Conservation (phyloP, 2,888 invertebrate species). For the Pegoplata infirma region DNA sequence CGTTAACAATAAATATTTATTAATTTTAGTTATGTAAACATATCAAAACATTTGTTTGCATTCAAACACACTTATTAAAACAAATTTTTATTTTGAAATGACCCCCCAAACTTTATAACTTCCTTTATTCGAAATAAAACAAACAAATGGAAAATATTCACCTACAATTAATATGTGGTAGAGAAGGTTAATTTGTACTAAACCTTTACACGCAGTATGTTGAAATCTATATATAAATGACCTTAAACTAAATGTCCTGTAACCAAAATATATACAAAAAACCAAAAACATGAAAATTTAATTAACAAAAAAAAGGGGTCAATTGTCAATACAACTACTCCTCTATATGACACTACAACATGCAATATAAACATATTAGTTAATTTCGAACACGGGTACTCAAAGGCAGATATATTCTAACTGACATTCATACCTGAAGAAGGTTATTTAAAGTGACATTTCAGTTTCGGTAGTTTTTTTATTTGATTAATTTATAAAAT, state of each 20-base stretch:
- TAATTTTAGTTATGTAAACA: slow-evolving; percentile 26
- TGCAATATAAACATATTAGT: slow-evolving; percentile 3
- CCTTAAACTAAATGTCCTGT: slow-evolving; percentile 25
- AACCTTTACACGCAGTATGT: slow-evolving; percentile 7
- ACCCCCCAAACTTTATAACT: not conserved
- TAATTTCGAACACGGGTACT: not conserved
- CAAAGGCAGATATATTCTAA: too few relatives aligned
- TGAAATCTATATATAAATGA: too few relatives aligned
- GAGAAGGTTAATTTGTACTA: not conserved
- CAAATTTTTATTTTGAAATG: not conserved
- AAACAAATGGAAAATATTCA: too few relatives aligned
- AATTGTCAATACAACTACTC: slow-evolving; percentile 38
- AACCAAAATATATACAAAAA: slow-evolving; percentile 4
- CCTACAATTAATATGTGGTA: not conserved
- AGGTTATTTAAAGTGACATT: slow-evolving; percentile 19
- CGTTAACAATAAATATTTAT: slow-evolving; percentile 17
- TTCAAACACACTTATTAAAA: slow-evolving; percentile 2
- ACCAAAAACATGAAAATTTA: slow-evolving; percentile 25
- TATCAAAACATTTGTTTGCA: slow-evolving; percentile 6
- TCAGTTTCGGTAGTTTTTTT: not conserved
- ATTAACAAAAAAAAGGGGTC: slow-evolving; percentile 58
- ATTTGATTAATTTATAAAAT: slow-evolving; percentile 27
- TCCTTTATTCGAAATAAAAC: too few relatives aligned
- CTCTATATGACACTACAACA: slow-evolving; percentile 21
- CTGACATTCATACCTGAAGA: not conserved